Evolutionary conservation across 2,113 vertebrate genomes (phyloP), one percentile per base, ranked within the genome.

Genomic region (Osmerus mordax): DNA sequence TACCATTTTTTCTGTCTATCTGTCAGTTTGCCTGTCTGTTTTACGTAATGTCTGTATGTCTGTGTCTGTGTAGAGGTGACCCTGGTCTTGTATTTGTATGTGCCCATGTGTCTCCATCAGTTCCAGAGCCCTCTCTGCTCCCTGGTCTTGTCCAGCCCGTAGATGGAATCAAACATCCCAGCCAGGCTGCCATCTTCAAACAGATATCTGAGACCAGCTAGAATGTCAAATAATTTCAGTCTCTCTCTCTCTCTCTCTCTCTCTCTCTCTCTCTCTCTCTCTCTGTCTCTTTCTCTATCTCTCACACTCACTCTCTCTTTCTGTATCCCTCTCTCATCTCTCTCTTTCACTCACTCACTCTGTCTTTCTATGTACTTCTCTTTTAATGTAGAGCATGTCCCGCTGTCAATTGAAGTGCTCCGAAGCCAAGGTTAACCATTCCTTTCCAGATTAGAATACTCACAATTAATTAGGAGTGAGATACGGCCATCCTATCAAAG

Each of bases 381-480:
- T n/a, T 54, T 25, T 32, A 25, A n/a, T 15, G 59, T 25, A 61
- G 21, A 3, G 18, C 59, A 8, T 66, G 70, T 70, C 67, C 62
- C 52, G 52, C 77, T 69, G 71, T 68, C 72, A 78, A 73, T 66
- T 78, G 61, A 77, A 83, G 79, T 85, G 73, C 71, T 79, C 61
- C 81, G 78, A 85, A 84, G 78, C 75, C 76, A 25, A 74, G 68
- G 78, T 77, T 73, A 81, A 81, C 82, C 75, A 78, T 81, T 69
- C 65, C 73, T 67, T 75, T 70, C 65, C 29, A 84, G 81, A 86
- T 88, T 73, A 78, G 70, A 85, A 78, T 64, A 67, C 78, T 84
- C 71, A 28, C 73, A 83, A 78, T 88, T 87, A 86, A 90, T 87
- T 78, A 84, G 65, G 71, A 72, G 75, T 53, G 56, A 66, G 65